A percentile compares a stretch with the other conserved stretches of the same genome.
Evolutionary conservation across 1,140 invertebrate genomes (phyloP).

Genomic region (Drosophila bocki): DNA sequence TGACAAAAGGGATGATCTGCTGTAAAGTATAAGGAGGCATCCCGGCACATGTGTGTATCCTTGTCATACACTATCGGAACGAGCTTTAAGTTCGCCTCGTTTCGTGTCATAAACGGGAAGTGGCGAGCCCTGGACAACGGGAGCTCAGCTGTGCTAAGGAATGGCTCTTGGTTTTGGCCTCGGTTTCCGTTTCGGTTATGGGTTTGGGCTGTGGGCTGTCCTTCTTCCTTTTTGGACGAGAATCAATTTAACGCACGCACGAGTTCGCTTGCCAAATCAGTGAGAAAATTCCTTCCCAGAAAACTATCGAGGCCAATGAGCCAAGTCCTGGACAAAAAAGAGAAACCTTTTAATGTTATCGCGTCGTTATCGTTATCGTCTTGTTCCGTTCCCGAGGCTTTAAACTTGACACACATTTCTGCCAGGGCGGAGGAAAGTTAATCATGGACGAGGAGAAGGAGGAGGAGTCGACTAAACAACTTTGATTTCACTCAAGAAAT

Average conservation of each 20-base stretch:
- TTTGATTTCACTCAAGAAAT: conserved; percentile 70
- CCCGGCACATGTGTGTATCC: conserved; percentile 16
- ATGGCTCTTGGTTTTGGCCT: neutral
- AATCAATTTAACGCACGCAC: conserved; percentile 81
- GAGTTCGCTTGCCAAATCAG: conserved; percentile 69
- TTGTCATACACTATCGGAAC: conserved; percentile 10
- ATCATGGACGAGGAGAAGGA: conserved; percentile 30
- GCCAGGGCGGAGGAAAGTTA: conserved; percentile 47
- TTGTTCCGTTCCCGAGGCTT: conserved; percentile 28
- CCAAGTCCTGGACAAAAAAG: conserved; percentile 30
- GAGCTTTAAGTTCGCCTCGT: conserved; percentile 61
- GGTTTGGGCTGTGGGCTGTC: conserved; percentile 13
- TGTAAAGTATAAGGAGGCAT: conserved; percentile 26
- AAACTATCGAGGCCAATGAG: conserved; percentile 65
- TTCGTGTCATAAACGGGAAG: conserved; percentile 51
- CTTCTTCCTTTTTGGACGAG: conserved; percentile 3
- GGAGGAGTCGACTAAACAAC: conserved; percentile 29
- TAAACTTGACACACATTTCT: conserved; percentile 71
- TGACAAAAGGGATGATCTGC: conserved; percentile 58
- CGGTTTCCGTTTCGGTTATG: conserved; percentile 8
- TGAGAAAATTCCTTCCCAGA: conserved; percentile 65
- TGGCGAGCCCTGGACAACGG: conserved; percentile 52
- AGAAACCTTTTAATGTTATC: conserved; percentile 42
- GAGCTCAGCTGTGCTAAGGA: conserved; percentile 27
- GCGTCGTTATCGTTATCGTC: conserved; percentile 42